Conservation (phyloP, 2,797 vertebrate species). For the Tolypeutes matacus region DNA sequence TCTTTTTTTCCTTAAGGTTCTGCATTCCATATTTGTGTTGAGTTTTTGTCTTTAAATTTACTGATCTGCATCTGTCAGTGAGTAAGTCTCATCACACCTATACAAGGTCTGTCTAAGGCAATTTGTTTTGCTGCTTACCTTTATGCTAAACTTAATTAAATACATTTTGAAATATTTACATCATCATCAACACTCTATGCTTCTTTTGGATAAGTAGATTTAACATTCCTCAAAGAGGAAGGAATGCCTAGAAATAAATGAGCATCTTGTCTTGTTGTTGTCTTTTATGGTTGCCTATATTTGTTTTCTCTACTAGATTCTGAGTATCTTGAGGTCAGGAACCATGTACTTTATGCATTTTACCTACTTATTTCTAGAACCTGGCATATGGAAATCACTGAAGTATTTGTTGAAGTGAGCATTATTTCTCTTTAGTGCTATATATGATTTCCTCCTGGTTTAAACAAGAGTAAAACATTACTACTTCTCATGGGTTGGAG, state of each 20-base stretch:
- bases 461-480: neutral
- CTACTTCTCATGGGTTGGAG: neutral
- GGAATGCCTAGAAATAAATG: neutral
- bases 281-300: neutral
- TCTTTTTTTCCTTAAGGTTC: neutral
- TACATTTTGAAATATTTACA: neutral
- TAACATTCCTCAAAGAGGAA: neutral
- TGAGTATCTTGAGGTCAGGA: neutral
- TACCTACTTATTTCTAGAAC: neutral
- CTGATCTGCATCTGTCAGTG: neutral
- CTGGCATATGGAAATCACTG: neutral
- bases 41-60: conserved; percentile 2
- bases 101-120: neutral
- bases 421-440: neutral
- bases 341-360: neutral
- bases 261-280: neutral
- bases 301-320: neutral
- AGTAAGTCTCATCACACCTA: neutral
- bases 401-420: neutral
- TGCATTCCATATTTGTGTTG: neutral
- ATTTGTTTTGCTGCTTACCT: neutral
- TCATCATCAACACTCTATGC: neutral
- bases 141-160: neutral
- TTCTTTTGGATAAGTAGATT: neutral
- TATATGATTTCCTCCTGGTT: neutral